Percentiles rank a stretch among this genome's conserved stretches.
These are phyloP conservation scores for Tonatia bakeri DNA, from an alignment of 2,113 vertebrate species.

Conservation along the genomic window DNA sequence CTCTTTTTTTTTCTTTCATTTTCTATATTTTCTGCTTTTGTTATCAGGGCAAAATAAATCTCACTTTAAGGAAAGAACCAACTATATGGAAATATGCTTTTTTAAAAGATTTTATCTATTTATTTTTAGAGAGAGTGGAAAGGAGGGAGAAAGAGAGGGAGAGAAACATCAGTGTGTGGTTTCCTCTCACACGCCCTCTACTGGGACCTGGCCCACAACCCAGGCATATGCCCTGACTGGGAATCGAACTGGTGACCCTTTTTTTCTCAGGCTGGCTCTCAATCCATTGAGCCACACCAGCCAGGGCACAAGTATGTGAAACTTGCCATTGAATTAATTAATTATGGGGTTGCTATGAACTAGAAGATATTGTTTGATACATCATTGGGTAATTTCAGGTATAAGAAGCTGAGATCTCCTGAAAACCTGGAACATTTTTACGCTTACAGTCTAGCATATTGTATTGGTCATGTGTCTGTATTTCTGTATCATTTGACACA, in stretches of 20 bases:
- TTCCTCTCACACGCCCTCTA: no score
- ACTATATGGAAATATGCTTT: no score
- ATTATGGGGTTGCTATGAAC: background rate
- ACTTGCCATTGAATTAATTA: background rate
- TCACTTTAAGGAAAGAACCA: background rate
- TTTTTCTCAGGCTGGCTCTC: no score
- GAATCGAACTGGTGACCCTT: no score
- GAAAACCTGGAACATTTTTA: background rate
- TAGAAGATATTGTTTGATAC: background rate
- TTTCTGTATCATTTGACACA: background rate
- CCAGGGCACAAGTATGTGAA: background rate
- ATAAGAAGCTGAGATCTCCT: background rate
- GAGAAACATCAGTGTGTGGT: no score
- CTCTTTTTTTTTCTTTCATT: background rate
- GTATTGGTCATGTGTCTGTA: background rate
- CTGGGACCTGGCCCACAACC: no score
- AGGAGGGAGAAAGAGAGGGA: no score
- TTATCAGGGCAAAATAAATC: background rate
- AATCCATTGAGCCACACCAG: no score
- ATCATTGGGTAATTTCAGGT: background rate
- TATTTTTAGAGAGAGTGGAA: no score
- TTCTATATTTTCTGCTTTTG: background rate
- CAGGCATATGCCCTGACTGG: no score
- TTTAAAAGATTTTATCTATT: no score
- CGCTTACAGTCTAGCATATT: background rate